Base-by-base conservation (phyloP, 2,113 vertebrate genomes). In the Struthidea cinerea region DNA sequence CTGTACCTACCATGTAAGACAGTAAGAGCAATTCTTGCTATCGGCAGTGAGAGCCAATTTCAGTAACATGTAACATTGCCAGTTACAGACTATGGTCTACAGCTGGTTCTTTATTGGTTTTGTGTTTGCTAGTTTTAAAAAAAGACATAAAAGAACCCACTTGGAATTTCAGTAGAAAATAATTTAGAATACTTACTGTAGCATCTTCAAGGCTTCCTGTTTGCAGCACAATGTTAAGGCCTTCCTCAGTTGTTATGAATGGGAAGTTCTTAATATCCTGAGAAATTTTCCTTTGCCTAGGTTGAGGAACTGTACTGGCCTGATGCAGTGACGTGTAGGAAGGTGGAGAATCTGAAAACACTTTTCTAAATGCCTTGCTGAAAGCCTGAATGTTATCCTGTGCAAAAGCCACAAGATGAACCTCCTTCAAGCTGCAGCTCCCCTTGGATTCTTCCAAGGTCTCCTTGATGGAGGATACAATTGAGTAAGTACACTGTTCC, bases 391-490 rank as follows among this genome's bases (percentile, higher is more conserved):
- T 75, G 5, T 93, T 97, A 44, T 63, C 81, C 21, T 97, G 93
- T 3, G 95, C 70, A 35, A 68, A 50, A 96, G 98, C 98, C 61
- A 99, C 98, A 3, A 99, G 96, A 96, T 98, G 98, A 59, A 99
- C 95, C 68, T 96, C 95, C 87, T 97, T 98, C 94, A 99, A 89
- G 56, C 21, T 93, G 27, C 28, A 59, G 8, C 53, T 70, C 50
- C 35, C 56, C 15, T 3, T 77, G 6, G 23, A 87, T 24, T 79
- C 59, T 37, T 98, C 79, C 90, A 98, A 97, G 52, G 97, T 84
- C 18, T 98, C 98, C 70, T 97, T 98, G 61, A 99, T 70, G 9
- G 98, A 96, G 30, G 47, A 94, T 22, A 98, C 93, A 78, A 99
- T 99, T 4, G 84, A 96, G 6, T 50, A 10, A 1, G 95, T 93